Evolutionary conservation across 2,113 vertebrate species (phyloP).

Genomic region (Erythrocercus mccallii): DNA sequence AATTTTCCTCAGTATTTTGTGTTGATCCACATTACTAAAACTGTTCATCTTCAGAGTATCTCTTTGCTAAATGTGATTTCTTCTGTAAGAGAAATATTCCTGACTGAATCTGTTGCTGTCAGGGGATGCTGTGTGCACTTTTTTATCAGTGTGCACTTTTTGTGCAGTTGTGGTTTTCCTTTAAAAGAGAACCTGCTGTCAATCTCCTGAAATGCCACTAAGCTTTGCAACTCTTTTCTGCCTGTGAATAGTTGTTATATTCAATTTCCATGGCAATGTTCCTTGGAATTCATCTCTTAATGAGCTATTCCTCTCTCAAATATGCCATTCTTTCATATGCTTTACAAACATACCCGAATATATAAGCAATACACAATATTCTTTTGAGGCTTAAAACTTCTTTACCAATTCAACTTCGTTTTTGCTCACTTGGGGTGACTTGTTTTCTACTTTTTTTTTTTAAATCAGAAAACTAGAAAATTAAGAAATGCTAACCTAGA

Average conservation of each 20-base stretch:
- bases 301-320: background rate
- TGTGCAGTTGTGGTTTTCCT: background rate
- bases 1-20: background rate
- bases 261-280: constrained; percentile 39
- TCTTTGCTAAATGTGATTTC: background rate
- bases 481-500: background rate
- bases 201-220: constrained; percentile 22
- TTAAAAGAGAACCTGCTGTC: background rate
- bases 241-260: constrained; percentile 13
- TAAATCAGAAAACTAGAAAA: background rate
- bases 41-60: background rate
- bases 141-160: background rate
- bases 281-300: background rate
- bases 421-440: background rate
- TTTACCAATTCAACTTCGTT: background rate
- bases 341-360: background rate
- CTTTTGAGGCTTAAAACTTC: background rate
- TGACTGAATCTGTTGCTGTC: background rate
- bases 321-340: background rate
- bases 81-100: background rate
- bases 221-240: constrained; percentile 41
- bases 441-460: background rate
- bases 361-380: background rate
- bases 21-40: background rate
- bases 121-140: background rate